These are phyloP conservation scores for Liodrosophila aerea DNA, from an alignment of 2,888 invertebrate species.

Conservation along the genomic window DNA sequence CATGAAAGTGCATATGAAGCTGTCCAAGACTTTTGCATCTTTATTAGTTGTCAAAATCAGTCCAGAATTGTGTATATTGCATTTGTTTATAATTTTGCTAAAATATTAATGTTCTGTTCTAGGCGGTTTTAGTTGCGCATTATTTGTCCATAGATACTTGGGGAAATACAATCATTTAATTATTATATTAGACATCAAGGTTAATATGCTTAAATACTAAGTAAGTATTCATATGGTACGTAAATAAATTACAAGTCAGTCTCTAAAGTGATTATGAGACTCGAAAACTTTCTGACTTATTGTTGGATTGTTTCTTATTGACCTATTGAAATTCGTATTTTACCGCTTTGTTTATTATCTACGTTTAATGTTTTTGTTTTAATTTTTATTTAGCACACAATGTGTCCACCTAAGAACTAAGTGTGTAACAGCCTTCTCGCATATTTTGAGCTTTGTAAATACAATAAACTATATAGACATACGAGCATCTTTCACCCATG, in stretches of 20 bases:
- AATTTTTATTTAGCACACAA: constrained; percentile 6
- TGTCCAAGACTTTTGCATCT: constrained; percentile 15
- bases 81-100: no score
- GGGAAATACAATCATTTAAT: background rate
- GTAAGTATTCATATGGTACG: constrained; percentile 5
- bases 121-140: constrained; percentile 14
- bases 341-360: constrained; percentile 31
- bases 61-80: constrained; percentile 5
- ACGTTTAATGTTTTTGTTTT: constrained; percentile 12
- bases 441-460: constrained; percentile 53
- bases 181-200: constrained; percentile 54
- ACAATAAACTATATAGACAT: constrained; percentile 24
- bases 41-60: constrained; percentile 28
- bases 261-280: constrained; percentile 19
- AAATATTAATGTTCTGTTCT: background rate
- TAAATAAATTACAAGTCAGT: constrained; percentile 11
- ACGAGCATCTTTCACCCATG: constrained; percentile 55
- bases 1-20: constrained; percentile 16
- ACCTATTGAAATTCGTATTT: constrained; percentile 38
- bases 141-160: constrained; percentile 13
- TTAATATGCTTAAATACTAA: constrained; percentile 20
- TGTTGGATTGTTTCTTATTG: constrained; percentile 8
- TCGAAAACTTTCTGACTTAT: background rate
- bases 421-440: constrained; percentile 55
- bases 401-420: constrained; percentile 16